These are phyloP conservation scores for Salticus scenicus DNA, from an alignment of 2,888 invertebrate genomes.

Conservation along the genomic window DNA sequence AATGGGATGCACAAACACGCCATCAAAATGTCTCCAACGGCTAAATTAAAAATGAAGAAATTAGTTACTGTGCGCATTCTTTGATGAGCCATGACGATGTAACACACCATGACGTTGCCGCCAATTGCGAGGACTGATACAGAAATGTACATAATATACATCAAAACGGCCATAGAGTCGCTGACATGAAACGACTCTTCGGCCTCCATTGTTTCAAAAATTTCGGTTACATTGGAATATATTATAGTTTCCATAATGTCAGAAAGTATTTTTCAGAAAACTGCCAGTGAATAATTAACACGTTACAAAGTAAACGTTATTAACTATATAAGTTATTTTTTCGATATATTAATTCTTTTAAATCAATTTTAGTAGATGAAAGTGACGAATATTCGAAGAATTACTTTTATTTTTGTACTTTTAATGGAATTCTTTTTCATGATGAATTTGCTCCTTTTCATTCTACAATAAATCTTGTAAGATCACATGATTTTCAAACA, in stretches of 20 bases:
- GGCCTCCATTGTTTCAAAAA: not conserved
- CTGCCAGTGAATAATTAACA: too few relatives aligned
- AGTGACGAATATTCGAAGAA: too few relatives aligned
- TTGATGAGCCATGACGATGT: slow-evolving; percentile 87
- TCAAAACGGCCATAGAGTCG: slow-evolving; percentile 74
- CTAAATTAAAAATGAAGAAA: slow-evolving; percentile 89
- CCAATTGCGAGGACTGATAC: slow-evolving; percentile 77
- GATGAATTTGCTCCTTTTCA: too few relatives aligned
- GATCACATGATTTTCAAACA: too few relatives aligned
- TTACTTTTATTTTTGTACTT: too few relatives aligned
- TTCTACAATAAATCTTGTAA: too few relatives aligned
- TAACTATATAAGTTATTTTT: too few relatives aligned
- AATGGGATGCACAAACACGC: slow-evolving; percentile 93
- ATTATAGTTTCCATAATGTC: not conserved
- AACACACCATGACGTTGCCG: slow-evolving; percentile 83
- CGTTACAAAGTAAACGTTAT: too few relatives aligned
- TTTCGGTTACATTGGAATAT: not conserved
- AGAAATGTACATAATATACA: slow-evolving; percentile 77
- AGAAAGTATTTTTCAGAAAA: not conserved
- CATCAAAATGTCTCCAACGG: slow-evolving; percentile 92
- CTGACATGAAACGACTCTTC: not conserved
- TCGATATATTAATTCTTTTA: too few relatives aligned
- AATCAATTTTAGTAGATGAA: too few relatives aligned
- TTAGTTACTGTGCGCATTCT: slow-evolving; percentile 95
- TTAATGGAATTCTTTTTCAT: too few relatives aligned